A percentile compares a stretch with the other conserved stretches of the same genome.
Conservation (phyloP, 1,140 invertebrate species). For the Rhagoletis zephyria region DNA sequence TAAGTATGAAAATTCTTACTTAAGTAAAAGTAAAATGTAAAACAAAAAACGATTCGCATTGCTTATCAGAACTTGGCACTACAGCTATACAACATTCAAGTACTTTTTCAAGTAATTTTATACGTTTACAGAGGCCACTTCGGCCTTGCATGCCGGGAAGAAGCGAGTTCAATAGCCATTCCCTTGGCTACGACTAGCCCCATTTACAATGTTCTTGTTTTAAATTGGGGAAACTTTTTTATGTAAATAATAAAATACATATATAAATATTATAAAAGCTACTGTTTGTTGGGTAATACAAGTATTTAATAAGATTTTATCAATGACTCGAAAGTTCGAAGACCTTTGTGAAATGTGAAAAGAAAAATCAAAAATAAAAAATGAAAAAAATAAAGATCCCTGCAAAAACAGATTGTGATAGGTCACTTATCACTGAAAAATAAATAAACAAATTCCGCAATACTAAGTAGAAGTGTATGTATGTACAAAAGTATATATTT, state of each 20-base stretch:
- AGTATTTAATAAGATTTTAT: constrained; percentile 16
- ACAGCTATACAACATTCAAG: no score
- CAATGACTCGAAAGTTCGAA: constrained; percentile 38
- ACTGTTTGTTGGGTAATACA: background rate
- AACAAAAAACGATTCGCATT: no score
- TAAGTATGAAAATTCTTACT: no score
- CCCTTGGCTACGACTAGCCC: background rate
- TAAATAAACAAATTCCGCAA: background rate
- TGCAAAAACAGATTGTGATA: background rate
- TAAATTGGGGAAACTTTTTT: constrained; percentile 1
- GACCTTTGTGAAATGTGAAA: background rate
- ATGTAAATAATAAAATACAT: background rate
- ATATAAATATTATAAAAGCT: background rate
- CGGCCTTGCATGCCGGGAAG: constrained; percentile 28
- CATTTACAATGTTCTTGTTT: background rate
- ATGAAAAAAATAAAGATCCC: background rate
- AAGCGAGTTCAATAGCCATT: background rate
- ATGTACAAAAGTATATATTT: background rate
- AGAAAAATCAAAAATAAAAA: background rate
- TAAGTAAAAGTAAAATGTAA: no score
- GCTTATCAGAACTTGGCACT: no score
- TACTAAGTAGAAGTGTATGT: background rate
- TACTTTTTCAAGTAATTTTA: background rate
- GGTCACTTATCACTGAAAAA: constrained; percentile 28
- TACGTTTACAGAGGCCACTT: background rate